Base-by-base conservation (phyloP, 2,113 vertebrate genomes). In the Melanotaenia duboulayi region DNA sequence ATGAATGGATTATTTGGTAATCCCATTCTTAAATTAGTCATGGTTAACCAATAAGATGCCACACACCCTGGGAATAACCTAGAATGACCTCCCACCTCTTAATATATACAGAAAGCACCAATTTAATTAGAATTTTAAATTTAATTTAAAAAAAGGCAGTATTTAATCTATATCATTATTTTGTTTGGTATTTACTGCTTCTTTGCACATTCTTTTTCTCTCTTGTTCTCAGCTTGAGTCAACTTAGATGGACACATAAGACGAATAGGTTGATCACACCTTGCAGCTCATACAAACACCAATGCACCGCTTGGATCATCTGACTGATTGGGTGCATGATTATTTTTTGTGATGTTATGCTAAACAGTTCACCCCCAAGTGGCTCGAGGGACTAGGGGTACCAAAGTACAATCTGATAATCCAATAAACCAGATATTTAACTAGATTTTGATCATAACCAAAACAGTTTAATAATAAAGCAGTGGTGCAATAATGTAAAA, bases 91-190 rank as follows among this genome's bases (percentile, higher is more conserved):
- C 24, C 44, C 42, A 23, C 37, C 56, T 71, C 49, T 48, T 50
- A 64, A 78, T 68, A 84, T 92, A 95, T 95, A 89, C 93, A 96
- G 19, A 92, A 92, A 87, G 89, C 94, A 94, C 93, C 93, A 89
- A 93, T 96, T 96, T 95, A 93, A 97, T 97, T 97, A 96, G 95
- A 97, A 96, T 97, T 97, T 97, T 95, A 97, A 95, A 97, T 98
- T 95, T 96, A 96, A 98, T 82, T 35, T 8, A 35, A 71, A 97
- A 96, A 94, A 94, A 94, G 5, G 94, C 93, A 94, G 93, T 94
- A 94, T 96, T 95, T 96, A 97, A 97, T 96, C 94, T 84, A 92
- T 96, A 96, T 65, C 40, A 56, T 69, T 96, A 96, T 96, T 95
- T 97, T 96, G 95, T 95, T 95, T 95, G 94, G 95, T 96, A 95